Percentiles rank a stretch among this genome's conserved stretches.
Evolutionary conservation across 2,113 vertebrate species (phyloP).

Genomic region (Bathybates hornii): DNA sequence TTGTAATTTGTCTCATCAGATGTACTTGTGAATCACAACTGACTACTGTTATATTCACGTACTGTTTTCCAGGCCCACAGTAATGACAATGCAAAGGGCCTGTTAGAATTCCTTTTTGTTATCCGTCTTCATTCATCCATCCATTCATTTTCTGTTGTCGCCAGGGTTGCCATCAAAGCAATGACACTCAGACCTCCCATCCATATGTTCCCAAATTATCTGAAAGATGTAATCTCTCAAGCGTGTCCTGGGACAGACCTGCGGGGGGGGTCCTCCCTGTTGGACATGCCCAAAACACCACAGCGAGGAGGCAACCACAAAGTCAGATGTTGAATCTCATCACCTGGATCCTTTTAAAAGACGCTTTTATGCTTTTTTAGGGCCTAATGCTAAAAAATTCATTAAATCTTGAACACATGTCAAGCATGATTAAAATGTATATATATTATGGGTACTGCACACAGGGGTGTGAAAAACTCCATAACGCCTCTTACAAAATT

Average conservation of each 20-base stretch:
- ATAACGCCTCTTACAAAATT: not conserved
- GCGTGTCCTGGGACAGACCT: accelerated
- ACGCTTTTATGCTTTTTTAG: not conserved
- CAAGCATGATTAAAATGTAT: not conserved
- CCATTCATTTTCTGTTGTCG: not conserved
- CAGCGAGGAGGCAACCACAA: not conserved
- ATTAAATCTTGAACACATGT: not conserved
- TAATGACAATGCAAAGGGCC: not conserved
- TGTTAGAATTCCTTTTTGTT: not conserved
- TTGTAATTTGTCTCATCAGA: not conserved
- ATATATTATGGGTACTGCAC: not conserved
- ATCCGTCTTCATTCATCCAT: not conserved
- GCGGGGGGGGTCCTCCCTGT: not conserved
- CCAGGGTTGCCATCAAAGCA: not conserved
- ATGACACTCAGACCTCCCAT: not conserved
- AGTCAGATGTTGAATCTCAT: accelerated
- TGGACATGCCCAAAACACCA: not conserved
- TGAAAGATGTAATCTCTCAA: not conserved
- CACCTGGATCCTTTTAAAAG: not conserved
- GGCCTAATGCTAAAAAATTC: not conserved
- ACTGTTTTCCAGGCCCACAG: not conserved
- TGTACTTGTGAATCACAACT: not conserved
- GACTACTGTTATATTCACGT: not conserved
- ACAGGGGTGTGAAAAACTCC: not conserved
- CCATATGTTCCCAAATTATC: not conserved